Evolutionary conservation across 2,113 vertebrate species (phyloP).

Genomic region (Cinclus cinclus): DNA sequence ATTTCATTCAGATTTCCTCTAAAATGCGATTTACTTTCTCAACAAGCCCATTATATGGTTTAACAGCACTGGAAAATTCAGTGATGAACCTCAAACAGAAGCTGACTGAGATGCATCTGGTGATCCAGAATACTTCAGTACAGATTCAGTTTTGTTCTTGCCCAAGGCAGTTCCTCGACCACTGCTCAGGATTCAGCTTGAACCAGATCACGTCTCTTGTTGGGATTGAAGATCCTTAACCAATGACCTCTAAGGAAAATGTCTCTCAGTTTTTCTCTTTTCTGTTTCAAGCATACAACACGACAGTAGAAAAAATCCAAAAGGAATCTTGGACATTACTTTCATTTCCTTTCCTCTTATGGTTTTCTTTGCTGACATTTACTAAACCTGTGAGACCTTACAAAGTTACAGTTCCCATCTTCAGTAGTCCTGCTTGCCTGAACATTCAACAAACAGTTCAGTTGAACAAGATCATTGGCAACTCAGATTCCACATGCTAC

Average conservation of each 20-base stretch:
- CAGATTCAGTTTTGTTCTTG: background rate
- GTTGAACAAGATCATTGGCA: background rate
- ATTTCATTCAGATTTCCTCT: background rate
- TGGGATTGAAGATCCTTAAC: background rate
- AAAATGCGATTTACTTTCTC: background rate
- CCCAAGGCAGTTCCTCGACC: background rate
- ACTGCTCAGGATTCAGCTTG: background rate
- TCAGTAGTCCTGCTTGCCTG: background rate
- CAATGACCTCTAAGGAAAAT: background rate
- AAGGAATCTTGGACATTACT: background rate
- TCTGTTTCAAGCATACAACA: background rate
- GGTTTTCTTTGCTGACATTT: background rate
- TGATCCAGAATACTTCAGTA: background rate
- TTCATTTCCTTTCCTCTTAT: background rate
- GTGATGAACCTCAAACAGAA: background rate
- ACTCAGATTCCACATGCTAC: background rate
- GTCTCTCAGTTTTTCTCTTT: background rate
- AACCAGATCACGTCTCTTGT: rapidly evolving
- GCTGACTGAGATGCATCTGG: background rate
- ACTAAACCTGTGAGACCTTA: background rate
- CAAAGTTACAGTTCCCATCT: background rate
- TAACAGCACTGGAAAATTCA: background rate
- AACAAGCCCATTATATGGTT: background rate
- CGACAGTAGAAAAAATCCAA: background rate
- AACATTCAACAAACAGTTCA: background rate